A percentile compares a stretch with the other conserved stretches of the same genome.
These are phyloP conservation scores for Phaethornis superciliosus DNA, from an alignment of 2,113 vertebrate species.

Conservation along the genomic window DNA sequence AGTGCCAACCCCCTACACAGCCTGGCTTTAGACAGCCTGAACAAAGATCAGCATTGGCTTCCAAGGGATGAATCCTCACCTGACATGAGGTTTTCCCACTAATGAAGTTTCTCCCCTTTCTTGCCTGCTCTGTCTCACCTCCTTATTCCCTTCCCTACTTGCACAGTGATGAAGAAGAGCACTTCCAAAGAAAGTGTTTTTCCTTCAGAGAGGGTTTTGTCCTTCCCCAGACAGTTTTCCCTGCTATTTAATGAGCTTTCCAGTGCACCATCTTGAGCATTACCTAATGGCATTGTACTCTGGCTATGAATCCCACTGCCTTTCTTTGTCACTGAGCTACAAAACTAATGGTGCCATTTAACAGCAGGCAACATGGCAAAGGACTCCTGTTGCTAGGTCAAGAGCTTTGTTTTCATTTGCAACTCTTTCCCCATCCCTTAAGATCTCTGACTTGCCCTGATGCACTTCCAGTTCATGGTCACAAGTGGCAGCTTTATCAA, in stretches of 20 bases:
- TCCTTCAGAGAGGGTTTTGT: background rate
- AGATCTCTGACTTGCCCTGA: background rate
- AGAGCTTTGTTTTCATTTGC: conserved; percentile 20
- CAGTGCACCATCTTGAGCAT: background rate
- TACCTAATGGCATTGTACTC: background rate
- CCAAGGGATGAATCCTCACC: background rate
- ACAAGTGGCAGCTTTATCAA: background rate
- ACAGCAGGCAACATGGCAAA: background rate
- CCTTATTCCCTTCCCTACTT: background rate
- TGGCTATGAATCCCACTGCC: background rate
- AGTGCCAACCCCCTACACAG: background rate
- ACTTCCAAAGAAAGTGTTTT: background rate
- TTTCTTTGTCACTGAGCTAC: background rate
- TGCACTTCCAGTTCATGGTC: background rate
- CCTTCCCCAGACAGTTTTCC: background rate
- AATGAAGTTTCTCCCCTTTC: background rate
- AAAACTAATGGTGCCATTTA: background rate
- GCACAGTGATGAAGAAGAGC: background rate
- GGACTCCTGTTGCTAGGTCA: background rate
- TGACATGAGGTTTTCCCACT: background rate
- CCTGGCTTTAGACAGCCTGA: background rate
- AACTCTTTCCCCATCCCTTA: background rate
- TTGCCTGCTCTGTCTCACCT: background rate
- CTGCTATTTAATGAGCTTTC: background rate
- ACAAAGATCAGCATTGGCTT: background rate